A percentile compares a stretch with the other conserved stretches of the same genome.
Conservation (phyloP, 2,797 vertebrate genomes). For the Falco rusticolus region DNA sequence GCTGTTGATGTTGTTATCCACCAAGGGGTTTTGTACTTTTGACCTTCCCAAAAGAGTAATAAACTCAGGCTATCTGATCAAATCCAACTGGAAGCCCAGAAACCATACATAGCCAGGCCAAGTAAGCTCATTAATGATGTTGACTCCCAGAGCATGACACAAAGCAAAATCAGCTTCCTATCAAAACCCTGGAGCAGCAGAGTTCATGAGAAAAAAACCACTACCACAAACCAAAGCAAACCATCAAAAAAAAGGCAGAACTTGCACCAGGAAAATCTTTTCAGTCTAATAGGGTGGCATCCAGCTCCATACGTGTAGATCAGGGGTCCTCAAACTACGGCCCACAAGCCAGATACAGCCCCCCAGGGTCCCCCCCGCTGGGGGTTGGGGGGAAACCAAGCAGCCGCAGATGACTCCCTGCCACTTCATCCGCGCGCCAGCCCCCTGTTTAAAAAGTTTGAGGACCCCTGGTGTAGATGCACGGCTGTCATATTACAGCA, state of each 20-base stretch:
- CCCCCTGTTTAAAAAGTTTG: too few species aligned
- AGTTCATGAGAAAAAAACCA: neutral
- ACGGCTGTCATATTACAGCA: fast-evolving
- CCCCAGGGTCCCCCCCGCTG: too few species aligned
- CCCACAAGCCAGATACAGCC: too few species aligned
- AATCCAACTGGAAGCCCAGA: neutral
- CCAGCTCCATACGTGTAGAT: too few species aligned
- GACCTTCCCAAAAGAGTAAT: neutral
- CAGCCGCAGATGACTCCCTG: too few species aligned
- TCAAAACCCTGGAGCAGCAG: neutral
- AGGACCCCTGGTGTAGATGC: fast-evolving
- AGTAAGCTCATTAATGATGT: neutral
- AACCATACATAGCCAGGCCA: neutral
- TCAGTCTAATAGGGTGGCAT: fast-evolving
- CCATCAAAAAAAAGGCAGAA: neutral
- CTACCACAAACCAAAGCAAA: neutral
- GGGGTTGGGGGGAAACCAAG: too few species aligned
- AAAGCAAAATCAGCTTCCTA: neutral
- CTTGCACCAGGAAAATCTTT: neutral
- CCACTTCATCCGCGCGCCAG: too few species aligned
- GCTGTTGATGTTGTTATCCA: neutral
- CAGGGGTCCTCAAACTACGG: too few species aligned
- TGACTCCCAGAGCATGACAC: neutral
- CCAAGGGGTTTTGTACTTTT: neutral
- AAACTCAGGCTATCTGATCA: neutral